Evolutionary conservation across 2,113 vertebrate genomes (phyloP).

Genomic region (Pongo pygmaeus): DNA sequence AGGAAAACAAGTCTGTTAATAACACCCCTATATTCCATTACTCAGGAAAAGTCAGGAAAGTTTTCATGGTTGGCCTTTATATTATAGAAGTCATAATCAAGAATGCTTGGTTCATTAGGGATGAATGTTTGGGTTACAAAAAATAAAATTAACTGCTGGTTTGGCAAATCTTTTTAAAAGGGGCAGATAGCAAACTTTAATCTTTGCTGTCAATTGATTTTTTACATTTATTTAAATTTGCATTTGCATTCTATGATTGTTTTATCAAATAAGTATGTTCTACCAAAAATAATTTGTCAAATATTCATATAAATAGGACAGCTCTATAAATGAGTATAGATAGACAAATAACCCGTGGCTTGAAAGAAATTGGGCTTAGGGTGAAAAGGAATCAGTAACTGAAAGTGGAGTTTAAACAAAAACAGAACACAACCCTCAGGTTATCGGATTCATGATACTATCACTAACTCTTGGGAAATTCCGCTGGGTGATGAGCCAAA

Average conservation of each 20-base stretch:
- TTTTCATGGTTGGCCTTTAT: background rate
- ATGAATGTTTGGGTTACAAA: too few relatives aligned
- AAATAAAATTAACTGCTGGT: background rate
- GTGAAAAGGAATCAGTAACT: background rate
- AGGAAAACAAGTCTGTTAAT: background rate
- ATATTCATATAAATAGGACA: background rate
- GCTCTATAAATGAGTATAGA: background rate
- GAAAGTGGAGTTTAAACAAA: background rate
- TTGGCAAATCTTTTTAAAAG: conserved; percentile 15
- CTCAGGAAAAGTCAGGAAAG: background rate
- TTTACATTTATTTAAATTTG: background rate
- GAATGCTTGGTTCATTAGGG: background rate
- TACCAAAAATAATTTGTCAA: background rate
- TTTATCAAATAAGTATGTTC: background rate
- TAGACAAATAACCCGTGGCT: background rate
- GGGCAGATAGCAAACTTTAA: background rate
- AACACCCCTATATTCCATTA: background rate
- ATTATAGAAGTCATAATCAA: background rate
- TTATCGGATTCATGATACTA: background rate
- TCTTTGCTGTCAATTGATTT: background rate
- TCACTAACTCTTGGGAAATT: background rate
- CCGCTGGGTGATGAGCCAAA: background rate
- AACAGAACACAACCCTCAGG: background rate
- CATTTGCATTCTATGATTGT: background rate
- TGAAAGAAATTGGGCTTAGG: background rate